Evolutionary conservation across 2,888 invertebrate species (phyloP), one percentile per base, ranked within the genome.

Genomic region (Hipparchia semele): DNA sequence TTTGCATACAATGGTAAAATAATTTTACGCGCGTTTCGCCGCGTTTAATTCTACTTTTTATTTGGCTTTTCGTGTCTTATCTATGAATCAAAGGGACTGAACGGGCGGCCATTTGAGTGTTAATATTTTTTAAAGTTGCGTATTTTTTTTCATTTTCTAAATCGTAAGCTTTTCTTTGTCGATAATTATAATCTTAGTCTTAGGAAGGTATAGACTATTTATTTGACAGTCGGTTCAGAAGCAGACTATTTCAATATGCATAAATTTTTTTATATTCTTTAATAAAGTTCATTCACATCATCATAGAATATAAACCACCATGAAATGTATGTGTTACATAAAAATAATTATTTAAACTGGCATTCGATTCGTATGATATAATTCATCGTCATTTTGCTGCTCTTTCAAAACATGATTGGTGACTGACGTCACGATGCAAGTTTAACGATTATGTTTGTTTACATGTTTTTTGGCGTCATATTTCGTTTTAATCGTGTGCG

Each of bases 1-100:
- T 94, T 94, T 94, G 94, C 94, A 94, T 94, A 94, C 94, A 94
- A 94, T 94, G 94, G 94, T 91, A 93, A 94, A 93, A 94, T 94
- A 94, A 94, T 94, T 94, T 94, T 94, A 94, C 94, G 94, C 94
- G 94, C 91, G 92, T 93, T 92, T 92, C 91, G 90, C 89, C 90
- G 91, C 90, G 92, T 86, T 94, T 92, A 91, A 92, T 92, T 93
- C 87, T 92, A 90, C 91, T 92, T 94, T 94, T 94, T 93, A 91
- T 93, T 90, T 88, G 88, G 87, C 86, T 89, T 92, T 91, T 89
- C 87, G 89, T 87, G 88, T 87, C 90, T 90, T 94, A 93, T 94
- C 93, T 93, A 94, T 91, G 92, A 91, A 93, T 93, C 94, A 91
- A 91, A 89, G 87, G 82, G 86, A 84, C 88, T 86, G 88, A 83